A percentile compares a stretch with the other conserved stretches of the same genome.
Conservation (phyloP, 1,140 invertebrate species). For the Octopus bimaculoides region DNA sequence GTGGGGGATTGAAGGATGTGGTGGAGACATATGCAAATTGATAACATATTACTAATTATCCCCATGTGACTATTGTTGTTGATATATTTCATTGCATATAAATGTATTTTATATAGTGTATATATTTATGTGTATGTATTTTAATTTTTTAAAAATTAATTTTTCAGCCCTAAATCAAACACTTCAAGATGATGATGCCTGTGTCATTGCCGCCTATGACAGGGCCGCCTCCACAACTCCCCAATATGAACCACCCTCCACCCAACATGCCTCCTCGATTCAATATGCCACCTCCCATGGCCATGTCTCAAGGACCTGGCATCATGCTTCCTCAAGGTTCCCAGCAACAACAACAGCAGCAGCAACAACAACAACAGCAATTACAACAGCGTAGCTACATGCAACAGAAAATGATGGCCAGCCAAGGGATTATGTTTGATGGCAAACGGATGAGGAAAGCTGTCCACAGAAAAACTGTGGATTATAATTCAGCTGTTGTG, state of each 20-base stretch:
- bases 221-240: neutral
- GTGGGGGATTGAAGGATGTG: no score
- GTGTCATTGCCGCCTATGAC: neutral
- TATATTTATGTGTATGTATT: no score
- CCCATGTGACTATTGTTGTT: no score
- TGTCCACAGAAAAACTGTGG: slow-evolving; percentile 95
- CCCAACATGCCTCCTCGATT: slow-evolving; percentile 4
- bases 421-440: slow-evolving; percentile 38
- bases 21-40: no score
- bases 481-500: slow-evolving; percentile 96
- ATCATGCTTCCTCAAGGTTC: neutral
- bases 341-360: neutral
- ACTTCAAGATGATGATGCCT: neutral
- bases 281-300: slow-evolving; percentile 5
- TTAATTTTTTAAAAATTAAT: neutral
- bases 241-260: slow-evolving; percentile 3
- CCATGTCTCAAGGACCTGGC: neutral
- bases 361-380: neutral
- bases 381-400: neutral
- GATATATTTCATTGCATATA: no score
- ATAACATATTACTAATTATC: no score
- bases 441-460: slow-evolving; percentile 93
- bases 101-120: no score
- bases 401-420: slow-evolving; percentile 16
- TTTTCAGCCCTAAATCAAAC: neutral